These are phyloP conservation scores for Origma solitaria DNA, from an alignment of 2,113 vertebrate genomes.

Conservation along the genomic window DNA sequence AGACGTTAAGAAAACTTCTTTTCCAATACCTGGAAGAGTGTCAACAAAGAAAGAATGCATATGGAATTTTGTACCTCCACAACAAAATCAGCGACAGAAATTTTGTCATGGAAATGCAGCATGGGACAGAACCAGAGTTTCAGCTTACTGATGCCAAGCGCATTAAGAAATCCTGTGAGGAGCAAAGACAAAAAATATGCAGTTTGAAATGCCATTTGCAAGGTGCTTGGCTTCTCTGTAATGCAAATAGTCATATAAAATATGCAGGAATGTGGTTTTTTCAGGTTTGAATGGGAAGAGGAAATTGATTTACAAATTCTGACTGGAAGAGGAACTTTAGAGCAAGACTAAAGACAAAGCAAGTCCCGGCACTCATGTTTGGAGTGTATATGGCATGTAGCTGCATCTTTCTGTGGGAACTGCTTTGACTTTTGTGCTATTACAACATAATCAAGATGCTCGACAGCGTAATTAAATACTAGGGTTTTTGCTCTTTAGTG, in stretches of 20 bases:
- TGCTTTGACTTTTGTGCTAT: background rate
- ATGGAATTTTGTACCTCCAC: background rate
- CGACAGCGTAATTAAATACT: background rate
- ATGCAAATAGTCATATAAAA: constrained; percentile 50
- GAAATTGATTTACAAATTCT: constrained; percentile 64
- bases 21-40: background rate
- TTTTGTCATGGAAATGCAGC: background rate
- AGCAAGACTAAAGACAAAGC: constrained; percentile 12
- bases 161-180: background rate
- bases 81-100: background rate
- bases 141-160: background rate
- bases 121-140: background rate
- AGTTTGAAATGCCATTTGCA: constrained; percentile 43
- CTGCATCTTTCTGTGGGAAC: constrained; percentile 1
- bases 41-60: background rate
- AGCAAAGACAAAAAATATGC: background rate
- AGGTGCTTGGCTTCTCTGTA: constrained; percentile 45
- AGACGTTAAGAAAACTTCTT: background rate
- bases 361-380: background rate
- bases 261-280: constrained; percentile 61
- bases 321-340: constrained; percentile 15
- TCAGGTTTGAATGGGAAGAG: constrained; percentile 53
- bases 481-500: constrained; percentile 7
- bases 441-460: constrained; percentile 12
- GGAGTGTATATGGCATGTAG: background rate